Base-by-base conservation (phyloP, 2,797 vertebrate genomes). In the Lagorchestes hirsutus region DNA sequence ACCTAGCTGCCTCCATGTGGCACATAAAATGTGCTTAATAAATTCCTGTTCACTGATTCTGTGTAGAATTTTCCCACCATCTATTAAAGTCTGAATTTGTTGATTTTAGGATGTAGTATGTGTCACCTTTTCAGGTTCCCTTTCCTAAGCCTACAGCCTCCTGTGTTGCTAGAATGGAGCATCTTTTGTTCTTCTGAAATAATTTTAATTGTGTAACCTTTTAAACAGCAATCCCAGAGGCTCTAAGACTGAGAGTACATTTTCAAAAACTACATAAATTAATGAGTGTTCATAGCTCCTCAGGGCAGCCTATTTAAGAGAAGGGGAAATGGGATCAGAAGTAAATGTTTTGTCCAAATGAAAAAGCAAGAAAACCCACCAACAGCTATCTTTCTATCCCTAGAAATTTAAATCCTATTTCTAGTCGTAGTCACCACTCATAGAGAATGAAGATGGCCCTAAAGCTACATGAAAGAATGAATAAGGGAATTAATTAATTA, bases 301-400 rank as follows among this genome's bases (percentile, higher is more conserved):
- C 67, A 82, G 67, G 67, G 67, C n/a, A 82, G n/a, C 67, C 67
- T 82, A 82, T 46, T 82, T 82, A 82, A 82, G 67, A 82, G 67
- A 82, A 40, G 67, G 18, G n/a, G n/a, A 82, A 82, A 40, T 46
- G n/a, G n/a, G 8, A n/a, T 46, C n/a, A 82, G 67, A 40, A 82
- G 18, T 40, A 40, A 82, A 46, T 82, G 67, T 82, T 82, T 82
- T 46, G 67, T 46, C n/a, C 67, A 82, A 82, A 82, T 2, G 18
- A 82, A 82, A n/a, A 82, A n/a, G 16, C n/a, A 82, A 10, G n/a
- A 82, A 82, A 82, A 82, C 6, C 6, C n/a, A 82, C 67, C n/a
- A 82, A 82, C 5, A 82, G n/a, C n/a, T 24, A 46, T 46, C n/a
- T 82, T 46, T 82, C n/a, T 40, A 24, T 82, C 18, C 67, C 67